Base-by-base conservation (phyloP, 23 tunicate species). In the Trididemnum miniatum region DNA sequence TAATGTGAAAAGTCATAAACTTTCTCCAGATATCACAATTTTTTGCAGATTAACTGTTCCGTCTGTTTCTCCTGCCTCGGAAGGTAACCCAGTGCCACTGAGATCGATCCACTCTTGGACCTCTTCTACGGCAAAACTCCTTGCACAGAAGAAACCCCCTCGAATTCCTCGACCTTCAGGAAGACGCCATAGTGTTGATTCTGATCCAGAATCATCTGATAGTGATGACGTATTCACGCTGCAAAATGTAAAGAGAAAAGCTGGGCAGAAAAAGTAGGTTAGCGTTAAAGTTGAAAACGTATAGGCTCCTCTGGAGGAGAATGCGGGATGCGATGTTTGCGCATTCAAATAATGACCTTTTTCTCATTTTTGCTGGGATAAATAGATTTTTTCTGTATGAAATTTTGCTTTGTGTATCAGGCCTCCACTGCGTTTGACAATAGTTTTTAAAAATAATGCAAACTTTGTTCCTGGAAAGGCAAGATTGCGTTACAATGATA, bases 131-230 rank as follows among this genome's bases (percentile, higher is more conserved):
- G 87, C 87, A 9, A 83, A 35, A 73, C 29, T 60, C 0, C 62
- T 83, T 1, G 62, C 87, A 5, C 80, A 35, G 15, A 51, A 74
- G 30, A 83, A 83, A 83, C 87, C 87, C 0, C 87, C 87, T 15
- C 87, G 74, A 59, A 74, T 83, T 36, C 81, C 87, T 38, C 34
- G 73, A 74, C 87, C 87, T 22, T 73, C 87, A 25, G 81, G 81
- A 75, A 83, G 87, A 73, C 87, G 87, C 35, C 87, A 83, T 73
- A 83, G 87, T 37, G 40, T 83, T 1, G 87, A 73, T 0, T 83
- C 87, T 34, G 87, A 83, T 59, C 73, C 60, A 24, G 64, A 60
- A 23, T 83, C 87, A 12, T 83, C 87, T 5, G 87, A 83, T 30
- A 60, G 57, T 50, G 87, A 83, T 59, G 87, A 83, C 49, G n/a